Evolutionary conservation across 2,113 vertebrate species (phyloP).

Genomic region (Tautogolabrus adspersus): DNA sequence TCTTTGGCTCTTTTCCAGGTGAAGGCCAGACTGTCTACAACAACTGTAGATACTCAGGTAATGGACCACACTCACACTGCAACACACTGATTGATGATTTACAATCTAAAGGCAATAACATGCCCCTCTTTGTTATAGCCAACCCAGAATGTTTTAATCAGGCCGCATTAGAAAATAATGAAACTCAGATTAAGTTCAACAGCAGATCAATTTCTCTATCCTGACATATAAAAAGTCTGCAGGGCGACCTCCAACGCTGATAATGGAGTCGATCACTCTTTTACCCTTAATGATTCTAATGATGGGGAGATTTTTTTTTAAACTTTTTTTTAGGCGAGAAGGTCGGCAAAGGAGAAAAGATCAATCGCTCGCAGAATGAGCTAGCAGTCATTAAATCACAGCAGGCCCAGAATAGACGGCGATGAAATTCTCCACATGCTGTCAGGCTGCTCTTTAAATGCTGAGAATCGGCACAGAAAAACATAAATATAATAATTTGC

Average conservation of each 20-base stretch:
- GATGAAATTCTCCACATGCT: slow-evolving; percentile 5
- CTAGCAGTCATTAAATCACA: slow-evolving; percentile 40
- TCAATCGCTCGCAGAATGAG: slow-evolving; percentile 36
- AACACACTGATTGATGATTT: slow-evolving; percentile 4
- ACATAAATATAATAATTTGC: slow-evolving; percentile 28
- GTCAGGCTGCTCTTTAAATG: slow-evolving; percentile 3
- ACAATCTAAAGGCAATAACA: slow-evolving; percentile 8
- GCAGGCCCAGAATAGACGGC: slow-evolving; percentile 10
- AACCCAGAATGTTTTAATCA: slow-evolving; percentile 7
- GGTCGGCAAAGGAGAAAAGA: not conserved
- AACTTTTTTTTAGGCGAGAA: not conserved
- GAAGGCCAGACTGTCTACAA: slow-evolving; percentile 66
- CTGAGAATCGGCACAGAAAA: slow-evolving; percentile 4
- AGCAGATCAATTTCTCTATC: slow-evolving; percentile 5
- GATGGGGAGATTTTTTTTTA: not conserved
- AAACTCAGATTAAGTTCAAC: slow-evolving; percentile 29
- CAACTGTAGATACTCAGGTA: slow-evolving; percentile 71
- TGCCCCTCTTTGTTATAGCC: not conserved
- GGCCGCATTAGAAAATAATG: slow-evolving; percentile 5
- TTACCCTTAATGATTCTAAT: slow-evolving; percentile 27
- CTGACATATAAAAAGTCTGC: slow-evolving; percentile 8
- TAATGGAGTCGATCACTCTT: slow-evolving; percentile 54
- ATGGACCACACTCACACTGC: not conserved
- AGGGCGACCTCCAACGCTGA: slow-evolving; percentile 23
- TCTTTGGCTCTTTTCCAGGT: slow-evolving; percentile 66